Evolutionary conservation across 2,888 invertebrate genomes (phyloP).

Genomic region (Phaonia tiefii): DNA sequence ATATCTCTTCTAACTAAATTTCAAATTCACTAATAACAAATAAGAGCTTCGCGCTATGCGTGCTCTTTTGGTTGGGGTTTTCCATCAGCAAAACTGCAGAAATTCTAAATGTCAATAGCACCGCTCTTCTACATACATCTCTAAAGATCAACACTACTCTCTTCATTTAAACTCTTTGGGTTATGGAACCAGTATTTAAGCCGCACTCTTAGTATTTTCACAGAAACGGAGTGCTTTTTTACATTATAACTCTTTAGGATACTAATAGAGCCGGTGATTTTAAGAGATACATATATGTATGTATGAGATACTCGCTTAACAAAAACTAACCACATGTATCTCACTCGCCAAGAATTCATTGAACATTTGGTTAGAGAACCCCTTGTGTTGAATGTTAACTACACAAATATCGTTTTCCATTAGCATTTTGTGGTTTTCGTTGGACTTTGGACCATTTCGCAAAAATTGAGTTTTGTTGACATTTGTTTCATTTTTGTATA

Average conservation of each 20-base stretch:
- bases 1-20: neutral
- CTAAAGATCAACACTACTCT: no score
- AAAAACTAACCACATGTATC: conserved; percentile 14
- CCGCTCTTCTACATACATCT: no score
- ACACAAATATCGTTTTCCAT: neutral
- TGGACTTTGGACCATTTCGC: conserved; percentile 30
- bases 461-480: conserved; percentile 31
- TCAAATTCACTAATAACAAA: no score
- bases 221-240: no score
- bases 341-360: neutral
- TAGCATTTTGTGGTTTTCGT: neutral
- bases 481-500: no score
- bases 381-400: neutral
- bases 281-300: neutral
- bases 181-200: no score
- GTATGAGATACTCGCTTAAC: neutral
- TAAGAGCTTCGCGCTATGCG: neutral
- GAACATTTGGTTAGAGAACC: neutral
- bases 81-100: no score
- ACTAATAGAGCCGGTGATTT: neutral
- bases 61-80: conserved; percentile 19
- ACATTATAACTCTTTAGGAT: no score
- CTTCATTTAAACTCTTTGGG: no score
- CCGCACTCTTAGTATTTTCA: no score
- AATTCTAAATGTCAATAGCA: no score